A percentile compares a stretch with the other conserved stretches of the same genome.
Evolutionary conservation across 1,140 invertebrate genomes (phyloP).

Genomic region (Drosophila bocki): DNA sequence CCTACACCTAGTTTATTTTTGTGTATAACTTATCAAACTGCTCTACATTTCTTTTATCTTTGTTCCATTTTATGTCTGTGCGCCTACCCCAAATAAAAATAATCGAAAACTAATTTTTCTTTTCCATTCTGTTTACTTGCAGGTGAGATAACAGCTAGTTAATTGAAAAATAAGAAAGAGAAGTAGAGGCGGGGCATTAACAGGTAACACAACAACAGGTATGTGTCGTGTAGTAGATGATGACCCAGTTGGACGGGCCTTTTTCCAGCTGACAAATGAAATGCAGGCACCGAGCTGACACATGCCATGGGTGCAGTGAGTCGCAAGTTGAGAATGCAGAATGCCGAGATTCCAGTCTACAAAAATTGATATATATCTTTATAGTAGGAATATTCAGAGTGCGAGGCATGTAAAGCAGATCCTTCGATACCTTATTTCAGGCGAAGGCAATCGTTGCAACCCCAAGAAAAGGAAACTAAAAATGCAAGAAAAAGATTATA

Average conservation of each 20-base stretch:
- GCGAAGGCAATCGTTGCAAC: slow-evolving; percentile 2
- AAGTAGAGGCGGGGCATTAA: slow-evolving; percentile 4
- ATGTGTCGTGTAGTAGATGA: slow-evolving; percentile 25
- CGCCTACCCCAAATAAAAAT: slow-evolving; percentile 39
- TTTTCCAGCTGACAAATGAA: slow-evolving; percentile 62
- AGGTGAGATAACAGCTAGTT: slow-evolving; percentile 47
- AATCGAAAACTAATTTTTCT: slow-evolving; percentile 34
- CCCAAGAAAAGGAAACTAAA: neutral
- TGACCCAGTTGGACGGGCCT: slow-evolving; percentile 54
- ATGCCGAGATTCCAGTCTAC: slow-evolving; percentile 33
- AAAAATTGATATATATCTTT: neutral
- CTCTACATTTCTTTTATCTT: slow-evolving; percentile 10
- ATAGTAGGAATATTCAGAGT: neutral
- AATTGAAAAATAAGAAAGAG: slow-evolving; percentile 24
- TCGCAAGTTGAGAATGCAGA: slow-evolving; percentile 33
- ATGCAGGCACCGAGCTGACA: slow-evolving; percentile 48
- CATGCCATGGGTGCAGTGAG: slow-evolving; percentile 62
- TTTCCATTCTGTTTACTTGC: slow-evolving; percentile 39
- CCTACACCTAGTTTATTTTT: neutral
- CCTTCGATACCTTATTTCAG: slow-evolving; percentile 17
- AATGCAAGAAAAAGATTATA: slow-evolving; percentile 3
- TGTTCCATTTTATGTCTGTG: slow-evolving; percentile 14
- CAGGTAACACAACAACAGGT: slow-evolving; percentile 19
- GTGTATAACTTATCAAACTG: neutral
- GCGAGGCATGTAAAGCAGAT: neutral